A percentile compares a stretch with the other conserved stretches of the same genome.
Conservation (phyloP, 1,140 invertebrate species). For the Brachionus manjavacas region DNA sequence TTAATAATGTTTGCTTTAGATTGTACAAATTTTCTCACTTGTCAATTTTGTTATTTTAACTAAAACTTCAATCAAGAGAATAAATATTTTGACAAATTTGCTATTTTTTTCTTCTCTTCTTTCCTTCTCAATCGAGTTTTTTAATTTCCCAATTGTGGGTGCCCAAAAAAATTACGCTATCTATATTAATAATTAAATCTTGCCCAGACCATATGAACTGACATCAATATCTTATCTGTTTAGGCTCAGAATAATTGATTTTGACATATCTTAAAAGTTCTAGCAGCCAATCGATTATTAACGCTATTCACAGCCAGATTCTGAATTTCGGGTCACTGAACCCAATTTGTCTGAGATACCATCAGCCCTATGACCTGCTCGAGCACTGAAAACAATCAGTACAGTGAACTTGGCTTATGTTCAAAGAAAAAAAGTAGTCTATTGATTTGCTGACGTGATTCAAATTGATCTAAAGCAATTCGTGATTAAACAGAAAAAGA, state of each 20-base stretch:
- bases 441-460: not conserved
- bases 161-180: not conserved
- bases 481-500: not conserved
- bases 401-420: too few species aligned
- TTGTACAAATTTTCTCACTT: not conserved
- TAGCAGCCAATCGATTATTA: not conserved
- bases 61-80: slow-evolving; percentile 1
- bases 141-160: not conserved
- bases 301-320: not conserved
- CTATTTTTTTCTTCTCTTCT: not conserved
- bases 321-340: not conserved
- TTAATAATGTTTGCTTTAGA: slow-evolving; percentile 21
- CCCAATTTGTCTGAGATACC: not conserved
- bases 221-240: slow-evolving; percentile 5
- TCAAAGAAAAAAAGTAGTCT: not conserved
- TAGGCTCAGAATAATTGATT: not conserved
- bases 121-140: not conserved
- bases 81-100: slow-evolving; percentile 16
- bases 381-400: too few species aligned
- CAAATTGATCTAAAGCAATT: not conserved
- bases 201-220: not conserved
- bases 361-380: not conserved
- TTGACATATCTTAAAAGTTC: not conserved
- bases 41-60: slow-evolving; percentile 5
- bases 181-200: not conserved